phyloP scores from a whole-genome alignment of 2,888 invertebrate species.

The Diarsia rubi region DNA sequence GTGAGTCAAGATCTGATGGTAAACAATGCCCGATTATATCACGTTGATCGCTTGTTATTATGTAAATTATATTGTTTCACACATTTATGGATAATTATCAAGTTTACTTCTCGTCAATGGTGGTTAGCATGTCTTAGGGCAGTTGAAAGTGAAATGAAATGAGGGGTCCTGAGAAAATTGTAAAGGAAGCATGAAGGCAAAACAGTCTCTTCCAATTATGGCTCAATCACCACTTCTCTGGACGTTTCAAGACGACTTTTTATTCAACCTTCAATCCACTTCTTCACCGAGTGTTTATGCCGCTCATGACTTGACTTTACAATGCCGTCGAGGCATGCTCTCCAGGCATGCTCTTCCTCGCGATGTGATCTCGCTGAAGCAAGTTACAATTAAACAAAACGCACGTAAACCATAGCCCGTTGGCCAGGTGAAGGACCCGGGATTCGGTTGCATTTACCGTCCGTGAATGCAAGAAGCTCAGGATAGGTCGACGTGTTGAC shows the following conservation, averaged over 20 bases:
- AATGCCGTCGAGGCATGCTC: too few species aligned
- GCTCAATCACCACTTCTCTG: too few species aligned
- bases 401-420: too few species aligned
- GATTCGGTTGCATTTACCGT: not conserved
- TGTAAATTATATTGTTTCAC: slow-evolving; percentile 33
- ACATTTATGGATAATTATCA: slow-evolving; percentile 37
- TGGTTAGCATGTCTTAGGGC: not conserved
- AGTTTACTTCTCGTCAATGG: not conserved
- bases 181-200: not conserved
- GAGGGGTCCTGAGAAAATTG: not conserved
- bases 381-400: too few species aligned
- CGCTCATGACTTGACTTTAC: too few species aligned
- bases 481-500: not conserved
- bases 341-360: too few species aligned
- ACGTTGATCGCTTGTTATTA: slow-evolving; percentile 17
- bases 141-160: not conserved
- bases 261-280: too few species aligned
- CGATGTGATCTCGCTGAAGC: too few species aligned
- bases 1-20: slow-evolving; percentile 49
- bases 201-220: not conserved
- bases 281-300: too few species aligned
- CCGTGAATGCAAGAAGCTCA: not conserved
- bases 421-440: too few species aligned
- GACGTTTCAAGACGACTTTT: too few species aligned
- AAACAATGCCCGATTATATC: slow-evolving; percentile 53